Evolutionary conservation across 1,140 invertebrate species (phyloP).

Genomic region (Anagrus nilaparvatae): DNA sequence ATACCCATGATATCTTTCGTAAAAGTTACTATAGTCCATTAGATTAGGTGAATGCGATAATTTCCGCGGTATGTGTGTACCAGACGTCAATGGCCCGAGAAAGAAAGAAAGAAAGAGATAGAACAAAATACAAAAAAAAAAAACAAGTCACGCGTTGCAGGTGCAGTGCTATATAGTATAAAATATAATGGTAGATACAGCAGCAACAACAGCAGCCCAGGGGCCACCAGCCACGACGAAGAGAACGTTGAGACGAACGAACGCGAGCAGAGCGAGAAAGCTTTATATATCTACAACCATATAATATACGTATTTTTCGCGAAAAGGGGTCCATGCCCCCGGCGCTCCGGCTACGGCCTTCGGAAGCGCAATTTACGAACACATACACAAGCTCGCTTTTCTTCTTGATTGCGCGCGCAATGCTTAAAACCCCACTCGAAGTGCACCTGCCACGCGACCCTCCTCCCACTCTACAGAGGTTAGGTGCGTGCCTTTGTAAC

Average conservation of each 20-base stretch:
- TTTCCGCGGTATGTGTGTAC: neutral
- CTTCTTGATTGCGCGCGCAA: slow-evolving; percentile 14
- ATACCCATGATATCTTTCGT: slow-evolving; percentile 2
- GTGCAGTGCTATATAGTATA: no score
- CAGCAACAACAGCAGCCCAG: neutral
- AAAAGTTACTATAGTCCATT: slow-evolving; percentile 11
- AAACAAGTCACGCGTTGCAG: neutral
- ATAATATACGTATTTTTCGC: slow-evolving; percentile 1
- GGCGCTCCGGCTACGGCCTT: slow-evolving; percentile 1
- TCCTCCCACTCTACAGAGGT: slow-evolving; percentile 25
- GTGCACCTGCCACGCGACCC: slow-evolving; percentile 37
- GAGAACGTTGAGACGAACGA: neutral
- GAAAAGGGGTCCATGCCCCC: neutral
- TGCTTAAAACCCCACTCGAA: slow-evolving; percentile 19
- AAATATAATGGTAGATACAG: neutral
- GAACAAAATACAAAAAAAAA: no score
- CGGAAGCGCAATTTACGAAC: slow-evolving; percentile 5
- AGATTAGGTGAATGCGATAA: slow-evolving; percentile 6
- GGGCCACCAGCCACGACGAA: neutral
- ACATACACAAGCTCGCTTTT: neutral
- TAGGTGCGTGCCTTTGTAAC: slow-evolving; percentile 29
- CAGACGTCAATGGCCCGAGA: neutral
- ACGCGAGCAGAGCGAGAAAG: neutral
- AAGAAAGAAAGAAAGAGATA: no score
- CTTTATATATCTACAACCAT: slow-evolving; percentile 7